Base-by-base conservation (phyloP, 2,113 vertebrate genomes). In the Heteronetta atricapilla region DNA sequence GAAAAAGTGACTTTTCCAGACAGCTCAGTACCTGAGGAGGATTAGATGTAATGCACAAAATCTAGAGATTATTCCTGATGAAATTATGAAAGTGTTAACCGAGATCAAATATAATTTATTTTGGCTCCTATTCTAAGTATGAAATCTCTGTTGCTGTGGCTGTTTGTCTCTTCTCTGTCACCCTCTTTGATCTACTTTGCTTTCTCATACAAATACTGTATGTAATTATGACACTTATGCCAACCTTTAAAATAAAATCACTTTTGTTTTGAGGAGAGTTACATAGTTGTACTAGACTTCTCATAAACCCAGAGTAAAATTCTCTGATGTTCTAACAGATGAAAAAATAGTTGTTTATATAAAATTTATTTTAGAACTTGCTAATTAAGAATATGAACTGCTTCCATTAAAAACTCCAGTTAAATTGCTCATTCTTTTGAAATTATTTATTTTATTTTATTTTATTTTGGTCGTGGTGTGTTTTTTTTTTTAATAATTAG, bases 161-260 rank as follows among this genome's bases (percentile, higher is more conserved):
- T 95, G 95, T 96, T 96, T 93, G 86, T 96, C 82, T 94, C 64
- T 91, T 90, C 76, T 91, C 79, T 97, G 90, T 93, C 95, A 96
- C 21, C 56, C 10, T 83, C 96, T 97, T 96, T 97, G 96, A 97
- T 97, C 94, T 97, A 52, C 88, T 96, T 95, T 94, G 89, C 96
- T 96, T 95, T 92, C 88, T 94, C 52, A 95, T 91, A 95, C 92
- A 96, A 88, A 95, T 92, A 90, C 60, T 86, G 92, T 94, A 72
- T 97, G 95, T 97, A 96, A 96, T 95, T 90, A 92, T 96, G 96
- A 96, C 94, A 96, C 79, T 96, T 93, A 96, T 95, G 95, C 88
- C 96, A 97, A 44, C 79, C 69, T 90, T 94, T 88, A 92, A 96
- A 94, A 95, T 92, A 94, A 95, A 94, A 96, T 94, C 85, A 86